Percentiles rank a stretch among this genome's conserved stretches.
phyloP scores from a whole-genome alignment of 1,140 invertebrate genomes.

The Artemia franciscana region DNA sequence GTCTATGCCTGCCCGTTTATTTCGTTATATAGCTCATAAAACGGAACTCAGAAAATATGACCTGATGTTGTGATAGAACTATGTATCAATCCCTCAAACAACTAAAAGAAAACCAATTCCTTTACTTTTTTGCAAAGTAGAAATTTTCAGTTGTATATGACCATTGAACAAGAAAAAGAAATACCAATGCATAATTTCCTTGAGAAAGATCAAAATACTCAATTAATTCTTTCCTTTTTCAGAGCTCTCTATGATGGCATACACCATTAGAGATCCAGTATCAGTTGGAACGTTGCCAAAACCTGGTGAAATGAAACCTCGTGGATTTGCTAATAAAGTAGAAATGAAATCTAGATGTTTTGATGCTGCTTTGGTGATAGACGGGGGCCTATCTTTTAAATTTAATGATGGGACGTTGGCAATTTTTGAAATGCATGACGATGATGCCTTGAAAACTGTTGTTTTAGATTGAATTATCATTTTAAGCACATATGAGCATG shows the following conservation, averaged over 20 bases:
- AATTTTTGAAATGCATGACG: slow-evolving; percentile 49
- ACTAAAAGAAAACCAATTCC: too few species aligned
- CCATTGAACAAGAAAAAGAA: too few species aligned
- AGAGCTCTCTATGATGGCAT: slow-evolving; percentile 52
- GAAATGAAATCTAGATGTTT: slow-evolving; percentile 68
- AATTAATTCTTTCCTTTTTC: slow-evolving; percentile 16
- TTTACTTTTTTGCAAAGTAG: too few species aligned
- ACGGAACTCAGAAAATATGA: too few species aligned
- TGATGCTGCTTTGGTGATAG: slow-evolving; percentile 83
- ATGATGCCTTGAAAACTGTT: slow-evolving; percentile 69
- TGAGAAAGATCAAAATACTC: too few species aligned
- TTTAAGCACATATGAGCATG: not conserved
- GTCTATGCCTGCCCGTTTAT: too few species aligned
- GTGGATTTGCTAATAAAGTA: slow-evolving; percentile 41
- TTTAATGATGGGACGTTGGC: slow-evolving; percentile 87
- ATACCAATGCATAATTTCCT: too few species aligned
- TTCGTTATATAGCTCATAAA: too few species aligned
- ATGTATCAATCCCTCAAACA: too few species aligned
- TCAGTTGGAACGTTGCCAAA: slow-evolving; percentile 42
- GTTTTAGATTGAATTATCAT: slow-evolving; percentile 23
- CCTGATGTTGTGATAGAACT: too few species aligned
- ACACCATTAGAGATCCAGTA: slow-evolving; percentile 78
- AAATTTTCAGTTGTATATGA: too few species aligned
- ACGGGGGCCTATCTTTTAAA: slow-evolving; percentile 75
- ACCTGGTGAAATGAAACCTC: slow-evolving; percentile 36